Percentiles rank a stretch among this genome's conserved stretches.
Conservation (phyloP, 2,888 invertebrate species). For the Crossocerus cetratus region DNA sequence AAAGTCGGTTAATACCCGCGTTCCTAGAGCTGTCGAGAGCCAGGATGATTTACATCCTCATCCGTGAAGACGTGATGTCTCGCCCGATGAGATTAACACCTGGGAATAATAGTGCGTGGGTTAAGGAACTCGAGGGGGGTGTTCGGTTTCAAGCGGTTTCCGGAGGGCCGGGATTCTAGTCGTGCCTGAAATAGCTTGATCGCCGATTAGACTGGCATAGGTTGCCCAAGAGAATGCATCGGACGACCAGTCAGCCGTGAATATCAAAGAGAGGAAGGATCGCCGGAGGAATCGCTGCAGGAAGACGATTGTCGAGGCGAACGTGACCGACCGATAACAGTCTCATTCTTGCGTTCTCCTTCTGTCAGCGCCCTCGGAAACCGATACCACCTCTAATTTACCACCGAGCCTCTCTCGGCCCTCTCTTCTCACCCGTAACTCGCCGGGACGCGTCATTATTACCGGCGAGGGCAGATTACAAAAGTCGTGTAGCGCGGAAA, state of each 20-base stretch:
- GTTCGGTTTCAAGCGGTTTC: not conserved
- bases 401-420: not conserved
- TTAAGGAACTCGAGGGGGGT: not conserved
- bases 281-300: not conserved
- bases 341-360: not conserved
- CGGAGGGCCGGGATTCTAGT: not conserved
- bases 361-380: constrained; percentile 4
- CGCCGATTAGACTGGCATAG: not conserved
- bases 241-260: not conserved
- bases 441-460: too few species aligned
- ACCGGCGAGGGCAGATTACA: too few species aligned
- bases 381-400: constrained; percentile 31
- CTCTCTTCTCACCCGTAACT: too few species aligned
- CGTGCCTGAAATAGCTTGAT: constrained; percentile 2
- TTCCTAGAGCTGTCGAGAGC: not conserved
- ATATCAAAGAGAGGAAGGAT: not conserved
- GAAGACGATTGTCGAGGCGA: constrained; percentile 18
- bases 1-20: not conserved
- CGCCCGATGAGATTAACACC: too few species aligned
- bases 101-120: not conserved
- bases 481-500: too few species aligned
- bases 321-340: constrained; percentile 23
- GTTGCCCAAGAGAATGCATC: not conserved
- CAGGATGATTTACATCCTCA: not conserved
- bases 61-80: not conserved